Base-by-base conservation (phyloP, 2,113 vertebrate species). In the Ifrita kowaldi region DNA sequence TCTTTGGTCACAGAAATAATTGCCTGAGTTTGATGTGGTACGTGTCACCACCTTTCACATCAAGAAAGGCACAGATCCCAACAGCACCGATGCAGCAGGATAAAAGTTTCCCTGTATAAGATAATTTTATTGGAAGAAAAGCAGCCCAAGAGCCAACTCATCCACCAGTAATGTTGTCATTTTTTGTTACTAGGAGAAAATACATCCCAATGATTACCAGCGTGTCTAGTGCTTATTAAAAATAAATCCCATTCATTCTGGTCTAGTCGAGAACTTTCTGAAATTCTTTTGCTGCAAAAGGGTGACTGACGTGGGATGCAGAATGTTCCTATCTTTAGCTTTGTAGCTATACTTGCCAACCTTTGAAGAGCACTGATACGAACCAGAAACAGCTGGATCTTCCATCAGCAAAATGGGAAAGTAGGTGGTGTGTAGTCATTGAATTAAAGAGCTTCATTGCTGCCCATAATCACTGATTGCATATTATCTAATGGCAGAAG, bases 401-500 rank as follows among this genome's bases (percentile, higher is more conserved):
- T 86, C 86, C 8, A 35, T 90, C 95, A 95, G 90, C 90, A 96
- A 86, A 93, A 90, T 46, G 71, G 53, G 28, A 60, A 55, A 88
- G 85, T 85, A 95, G 94, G 88, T 94, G 79, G 59, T 6, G 9
- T 8, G 24, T 41, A 93, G 81, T 86, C 85, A 77, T 67, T 80
- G 95, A 94, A 96, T 91, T 91, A 88, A 70, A 87, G 65, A 93
- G 63, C 88, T 75, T 95, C 52, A 80, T 7, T 94, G 90, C 93
- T 88, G 73, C 86, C 86, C 83, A 49, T 93, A 79, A 81, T 85
- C 73, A 71, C 93, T 96, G 96, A 95, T 95, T 95, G 86, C 52
- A 68, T 84, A 95, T 96, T 94, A 94, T 96, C 80, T 93, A 87
- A 93, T 87, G 80, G 56, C 88, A 96, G 75, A 79, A 95, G 41